Conservation (phyloP, 1,140 invertebrate genomes). For the Schlechtendalia chinensis region DNA sequence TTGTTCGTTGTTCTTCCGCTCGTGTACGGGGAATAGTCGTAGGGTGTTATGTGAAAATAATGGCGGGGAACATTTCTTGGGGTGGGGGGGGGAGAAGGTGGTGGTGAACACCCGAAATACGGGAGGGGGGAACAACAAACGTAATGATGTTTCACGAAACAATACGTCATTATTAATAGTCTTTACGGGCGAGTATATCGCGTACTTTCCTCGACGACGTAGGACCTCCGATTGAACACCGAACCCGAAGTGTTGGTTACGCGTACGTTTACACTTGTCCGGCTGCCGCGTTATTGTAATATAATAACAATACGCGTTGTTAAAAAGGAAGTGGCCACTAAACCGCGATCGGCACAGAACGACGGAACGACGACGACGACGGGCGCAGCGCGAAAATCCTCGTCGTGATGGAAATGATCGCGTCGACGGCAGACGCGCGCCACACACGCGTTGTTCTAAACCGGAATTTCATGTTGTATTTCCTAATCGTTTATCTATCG, state of each 20-base stretch:
- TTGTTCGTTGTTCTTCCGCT: too few species aligned
- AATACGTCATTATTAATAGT: neutral
- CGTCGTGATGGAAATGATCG: neutral
- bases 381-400: neutral
- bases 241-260: neutral
- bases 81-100: too few species aligned
- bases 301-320: neutral
- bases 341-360: neutral
- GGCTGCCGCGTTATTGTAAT: neutral
- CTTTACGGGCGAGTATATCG: too few species aligned
- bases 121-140: too few species aligned
- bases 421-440: neutral
- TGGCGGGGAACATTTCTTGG: neutral
- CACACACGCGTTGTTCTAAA: neutral
- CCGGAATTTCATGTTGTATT: neutral
- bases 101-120: too few species aligned
- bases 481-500: neutral
- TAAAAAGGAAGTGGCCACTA: neutral
- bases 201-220: too few species aligned
- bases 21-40: too few species aligned
- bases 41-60: neutral
- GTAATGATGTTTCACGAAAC: neutral
- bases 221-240: too few species aligned
- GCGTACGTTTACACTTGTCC: neutral
- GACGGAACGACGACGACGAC: too few species aligned